These are phyloP conservation scores for Orchestia grillus DNA, from an alignment of 1,140 invertebrate species.

Conservation along the genomic window DNA sequence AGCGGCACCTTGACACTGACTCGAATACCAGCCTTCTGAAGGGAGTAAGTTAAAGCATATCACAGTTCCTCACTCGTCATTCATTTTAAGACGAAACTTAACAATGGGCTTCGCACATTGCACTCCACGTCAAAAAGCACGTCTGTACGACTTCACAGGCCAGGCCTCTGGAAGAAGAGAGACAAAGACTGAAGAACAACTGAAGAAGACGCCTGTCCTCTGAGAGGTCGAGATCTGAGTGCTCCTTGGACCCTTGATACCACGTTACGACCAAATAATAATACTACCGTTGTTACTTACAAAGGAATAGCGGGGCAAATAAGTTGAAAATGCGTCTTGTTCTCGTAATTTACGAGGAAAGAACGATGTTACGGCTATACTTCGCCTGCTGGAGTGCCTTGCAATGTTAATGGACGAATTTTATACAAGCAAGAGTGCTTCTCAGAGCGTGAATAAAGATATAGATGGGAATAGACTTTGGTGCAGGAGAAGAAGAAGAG, in stretches of 20 bases:
- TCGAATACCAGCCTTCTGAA: no score
- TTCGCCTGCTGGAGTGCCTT: not conserved
- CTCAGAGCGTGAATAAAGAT: not conserved
- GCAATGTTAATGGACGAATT: not conserved
- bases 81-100: no score
- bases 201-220: not conserved
- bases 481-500: not conserved
- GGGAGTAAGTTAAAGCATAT: no score
- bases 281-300: not conserved
- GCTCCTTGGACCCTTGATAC: not conserved
- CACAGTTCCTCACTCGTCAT: no score
- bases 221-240: not conserved
- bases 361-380: not conserved
- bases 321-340: not conserved
- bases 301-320: not conserved
- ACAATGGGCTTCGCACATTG: not conserved
- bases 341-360: not conserved
- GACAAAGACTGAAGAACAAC: not conserved
- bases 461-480: not conserved
- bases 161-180: not conserved
- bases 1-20: no score
- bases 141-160: not conserved
- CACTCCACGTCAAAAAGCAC: not conserved
- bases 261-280: not conserved
- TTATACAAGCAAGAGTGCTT: not conserved